These are phyloP conservation scores for Bibio marci DNA, from an alignment of 2,888 invertebrate species.

Conservation along the genomic window DNA sequence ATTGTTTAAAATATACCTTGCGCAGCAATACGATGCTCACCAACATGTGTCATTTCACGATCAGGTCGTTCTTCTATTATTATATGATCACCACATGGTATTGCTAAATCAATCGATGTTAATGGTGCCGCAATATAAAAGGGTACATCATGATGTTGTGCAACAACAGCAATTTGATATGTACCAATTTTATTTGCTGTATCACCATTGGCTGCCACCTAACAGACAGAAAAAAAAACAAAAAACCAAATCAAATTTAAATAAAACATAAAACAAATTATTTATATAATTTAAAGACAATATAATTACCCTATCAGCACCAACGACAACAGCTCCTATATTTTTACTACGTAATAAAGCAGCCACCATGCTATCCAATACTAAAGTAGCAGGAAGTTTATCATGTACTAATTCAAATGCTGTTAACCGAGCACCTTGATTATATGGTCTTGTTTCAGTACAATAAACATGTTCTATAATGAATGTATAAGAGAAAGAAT, in stretches of 20 bases:
- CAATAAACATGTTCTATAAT: conserved; percentile 73
- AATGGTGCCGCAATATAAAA: conserved; percentile 92
- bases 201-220: conserved; percentile 90
- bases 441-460: conserved; percentile 96
- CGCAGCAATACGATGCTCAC: conserved; percentile 74
- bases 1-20: conserved; percentile 56
- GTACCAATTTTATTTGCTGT: conserved; percentile 99
- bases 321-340: conserved; percentile 88
- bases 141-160: conserved; percentile 78
- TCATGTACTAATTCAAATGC: conserved; percentile 90
- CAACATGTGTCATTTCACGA: conserved; percentile 80
- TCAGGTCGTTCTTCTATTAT: conserved; percentile 87
- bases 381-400: conserved; percentile 77
- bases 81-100: conserved; percentile 68
- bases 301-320: conserved; percentile 71
- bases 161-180: conserved; percentile 85
- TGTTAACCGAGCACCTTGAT: conserved; percentile 90
- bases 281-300: too few species aligned
- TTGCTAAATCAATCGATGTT: conserved; percentile 72
- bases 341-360: conserved; percentile 69
- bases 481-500: conserved; percentile 7
- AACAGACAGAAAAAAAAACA: conserved; percentile 10
- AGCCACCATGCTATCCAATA: conserved; percentile 92
- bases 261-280: too few species aligned
- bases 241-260: conserved; percentile 3